Percentiles rank a stretch among this genome's conserved stretches.
phyloP scores from a whole-genome alignment of 2,888 invertebrate species.

The Urechis unicinctus region DNA sequence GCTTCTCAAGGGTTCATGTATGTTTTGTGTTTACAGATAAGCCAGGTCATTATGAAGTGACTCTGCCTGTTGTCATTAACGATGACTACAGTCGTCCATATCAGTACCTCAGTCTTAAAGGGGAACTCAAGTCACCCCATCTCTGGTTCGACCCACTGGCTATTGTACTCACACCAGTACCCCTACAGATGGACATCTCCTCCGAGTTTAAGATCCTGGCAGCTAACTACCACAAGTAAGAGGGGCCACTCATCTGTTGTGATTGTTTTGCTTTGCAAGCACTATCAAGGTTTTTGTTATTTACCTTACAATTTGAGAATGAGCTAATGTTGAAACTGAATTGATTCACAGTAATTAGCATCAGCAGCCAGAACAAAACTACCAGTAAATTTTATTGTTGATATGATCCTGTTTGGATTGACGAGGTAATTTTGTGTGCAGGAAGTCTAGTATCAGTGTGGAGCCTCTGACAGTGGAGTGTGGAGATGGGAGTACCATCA shows the following conservation, averaged over 20 bases:
- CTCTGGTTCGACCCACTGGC: slow-evolving; percentile 47
- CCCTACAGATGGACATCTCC: slow-evolving; percentile 36
- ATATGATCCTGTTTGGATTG: too few species aligned
- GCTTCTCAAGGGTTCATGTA: too few species aligned
- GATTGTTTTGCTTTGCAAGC: neutral
- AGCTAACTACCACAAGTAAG: slow-evolving; percentile 37
- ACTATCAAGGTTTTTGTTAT: neutral
- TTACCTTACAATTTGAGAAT: too few species aligned
- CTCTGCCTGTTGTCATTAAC: slow-evolving; percentile 42
- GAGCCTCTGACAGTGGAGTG: slow-evolving; percentile 37
- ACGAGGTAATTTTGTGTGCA: slow-evolving; percentile 16
- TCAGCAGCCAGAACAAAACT: too few species aligned
- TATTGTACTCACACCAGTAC: slow-evolving; percentile 45
- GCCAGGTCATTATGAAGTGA: slow-evolving; percentile 35
- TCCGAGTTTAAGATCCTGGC: slow-evolving; percentile 29
- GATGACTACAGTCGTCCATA: slow-evolving; percentile 40
- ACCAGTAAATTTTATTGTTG: neutral
- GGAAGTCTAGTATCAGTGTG: slow-evolving; percentile 28
- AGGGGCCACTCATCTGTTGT: neutral
- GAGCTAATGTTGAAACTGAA: too few species aligned
- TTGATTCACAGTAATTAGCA: too few species aligned
- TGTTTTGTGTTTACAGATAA: slow-evolving; percentile 12
- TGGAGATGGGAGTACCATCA: slow-evolving; percentile 40
- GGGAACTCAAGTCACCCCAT: slow-evolving; percentile 38
- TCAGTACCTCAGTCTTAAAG: slow-evolving; percentile 38